A percentile compares a stretch with the other conserved stretches of the same genome.
Conservation (phyloP, 1,140 invertebrate genomes). For the Antheraea pernyi region DNA sequence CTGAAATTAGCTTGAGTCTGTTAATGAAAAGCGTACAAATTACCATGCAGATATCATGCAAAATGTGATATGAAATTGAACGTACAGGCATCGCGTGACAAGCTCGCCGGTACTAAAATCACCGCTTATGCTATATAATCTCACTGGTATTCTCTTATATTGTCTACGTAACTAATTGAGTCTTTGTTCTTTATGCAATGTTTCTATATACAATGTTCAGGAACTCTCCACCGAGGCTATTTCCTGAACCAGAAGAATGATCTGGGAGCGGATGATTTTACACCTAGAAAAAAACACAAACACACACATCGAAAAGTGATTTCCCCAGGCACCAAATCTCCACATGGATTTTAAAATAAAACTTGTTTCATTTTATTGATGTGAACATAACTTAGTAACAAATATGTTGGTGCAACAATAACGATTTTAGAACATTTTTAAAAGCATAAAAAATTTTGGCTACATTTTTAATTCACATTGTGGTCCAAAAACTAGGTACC, state of each 20-base stretch:
- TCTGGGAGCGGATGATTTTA: conserved; percentile 77
- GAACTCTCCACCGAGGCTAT: conserved; percentile 68
- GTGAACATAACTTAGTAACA: background rate
- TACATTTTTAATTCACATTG: background rate
- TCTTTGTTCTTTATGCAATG: conserved; percentile 75
- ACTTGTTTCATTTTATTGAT: background rate
- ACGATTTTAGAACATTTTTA: background rate
- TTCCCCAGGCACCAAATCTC: conserved; percentile 39
- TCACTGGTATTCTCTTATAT: conserved; percentile 73
- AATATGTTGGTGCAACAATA: background rate
- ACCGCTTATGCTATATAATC: conserved; percentile 74
- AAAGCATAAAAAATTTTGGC: conserved; percentile 5
- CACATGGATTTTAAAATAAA: background rate
- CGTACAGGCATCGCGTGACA: conserved; percentile 69
- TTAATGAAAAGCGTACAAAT: conserved; percentile 5
- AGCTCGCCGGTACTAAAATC: conserved; percentile 72
- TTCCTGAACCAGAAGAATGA: conserved; percentile 79
- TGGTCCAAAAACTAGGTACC: too few species aligned
- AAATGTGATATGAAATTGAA: conserved; percentile 60
- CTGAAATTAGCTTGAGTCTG: background rate
- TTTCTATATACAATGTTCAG: conserved; percentile 72
- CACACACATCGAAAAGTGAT: conserved; percentile 60
- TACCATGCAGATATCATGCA: conserved; percentile 40
- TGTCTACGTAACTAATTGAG: conserved; percentile 74
- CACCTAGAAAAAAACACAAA: conserved; percentile 76